Base-by-base conservation (phyloP, 1,140 invertebrate genomes). In the Diplogasteroides magnus region DNA sequence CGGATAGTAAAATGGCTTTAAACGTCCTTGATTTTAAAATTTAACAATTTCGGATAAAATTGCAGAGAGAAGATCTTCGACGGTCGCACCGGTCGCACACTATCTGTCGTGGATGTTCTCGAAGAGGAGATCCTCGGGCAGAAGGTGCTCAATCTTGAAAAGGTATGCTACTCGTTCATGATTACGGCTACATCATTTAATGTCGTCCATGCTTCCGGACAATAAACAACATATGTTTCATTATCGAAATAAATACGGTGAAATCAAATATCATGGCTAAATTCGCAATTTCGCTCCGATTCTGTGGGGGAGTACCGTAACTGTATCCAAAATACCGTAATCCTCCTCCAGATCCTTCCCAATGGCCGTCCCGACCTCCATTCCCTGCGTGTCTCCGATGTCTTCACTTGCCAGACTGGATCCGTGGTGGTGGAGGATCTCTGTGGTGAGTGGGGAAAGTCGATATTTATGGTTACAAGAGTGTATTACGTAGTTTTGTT, bases 301-400 rank as follows among this genome's bases (percentile, higher is more conserved):
- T n/a, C n/a, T n/a, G n/a, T n/a, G n/a, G n/a, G n/a, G n/a, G n/a
- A n/a, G n/a, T n/a, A n/a, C n/a, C n/a, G n/a, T n/a, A n/a, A n/a
- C n/a, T n/a, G n/a, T n/a, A n/a, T n/a, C n/a, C n/a, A n/a, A n/a
- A n/a, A n/a, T n/a, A n/a, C n/a, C n/a, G n/a, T n/a, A n/a, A 48
- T 48, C 19, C 56, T 32, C 19, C 27, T 76, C 60, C 31, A 76
- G 67, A 71, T 94, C 76, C 83, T 97, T 48, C 93, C 94, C 13
- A 96, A 95, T 78, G 95, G 93, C 0, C 89, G 92, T 0, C 91
- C 93, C 0, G 94, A 96, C 84, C 90, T 94, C 62, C 90, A 91
- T 1, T 94, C 92, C 23, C 84, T 97, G 37, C 82, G 88, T 55
- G 85, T 96, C 0, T 87, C 90, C 77, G 93, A 92, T 0, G 92